These are phyloP conservation scores for Apeltes quadracus DNA, from an alignment of 2,113 vertebrate species.

Conservation along the genomic window DNA sequence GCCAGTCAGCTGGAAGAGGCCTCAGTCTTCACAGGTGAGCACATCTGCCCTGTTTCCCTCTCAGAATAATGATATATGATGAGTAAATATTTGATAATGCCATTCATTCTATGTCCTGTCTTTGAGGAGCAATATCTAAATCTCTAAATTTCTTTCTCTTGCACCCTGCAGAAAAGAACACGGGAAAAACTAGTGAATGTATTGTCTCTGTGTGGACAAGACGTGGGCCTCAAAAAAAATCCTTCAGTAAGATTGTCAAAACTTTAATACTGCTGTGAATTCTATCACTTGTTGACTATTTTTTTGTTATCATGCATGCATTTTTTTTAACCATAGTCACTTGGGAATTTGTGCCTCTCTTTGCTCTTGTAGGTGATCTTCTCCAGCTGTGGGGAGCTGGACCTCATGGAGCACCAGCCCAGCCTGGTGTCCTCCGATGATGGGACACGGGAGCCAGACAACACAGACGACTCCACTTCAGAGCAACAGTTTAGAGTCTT, in stretches of 20 bases:
- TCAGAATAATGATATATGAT: not conserved
- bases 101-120: not conserved
- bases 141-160: constrained; percentile 14
- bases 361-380: constrained; percentile 88
- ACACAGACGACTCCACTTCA: constrained; percentile 92
- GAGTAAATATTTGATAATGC: not conserved
- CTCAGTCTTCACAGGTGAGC: constrained; percentile 94
- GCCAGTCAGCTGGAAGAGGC: constrained; percentile 98
- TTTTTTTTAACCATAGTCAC: fast-evolving
- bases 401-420: constrained; percentile 93
- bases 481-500: constrained; percentile 99
- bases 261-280: not conserved
- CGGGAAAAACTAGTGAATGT: constrained; percentile 97
- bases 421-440: constrained; percentile 95
- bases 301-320: not conserved
- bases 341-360: not conserved
- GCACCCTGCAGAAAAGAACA: constrained; percentile 89
- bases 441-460: constrained; percentile 90
- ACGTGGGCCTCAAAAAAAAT: constrained; percentile 96
- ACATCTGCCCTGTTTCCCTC: not conserved
- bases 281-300: not conserved
- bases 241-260: constrained; percentile 87
- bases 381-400: constrained; percentile 96
- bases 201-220: constrained; percentile 94
- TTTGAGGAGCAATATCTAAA: not conserved